A percentile compares a stretch with the other conserved stretches of the same genome.
phyloP scores from a whole-genome alignment of 1,140 invertebrate genomes.

The Drosophila micromelanica region DNA sequence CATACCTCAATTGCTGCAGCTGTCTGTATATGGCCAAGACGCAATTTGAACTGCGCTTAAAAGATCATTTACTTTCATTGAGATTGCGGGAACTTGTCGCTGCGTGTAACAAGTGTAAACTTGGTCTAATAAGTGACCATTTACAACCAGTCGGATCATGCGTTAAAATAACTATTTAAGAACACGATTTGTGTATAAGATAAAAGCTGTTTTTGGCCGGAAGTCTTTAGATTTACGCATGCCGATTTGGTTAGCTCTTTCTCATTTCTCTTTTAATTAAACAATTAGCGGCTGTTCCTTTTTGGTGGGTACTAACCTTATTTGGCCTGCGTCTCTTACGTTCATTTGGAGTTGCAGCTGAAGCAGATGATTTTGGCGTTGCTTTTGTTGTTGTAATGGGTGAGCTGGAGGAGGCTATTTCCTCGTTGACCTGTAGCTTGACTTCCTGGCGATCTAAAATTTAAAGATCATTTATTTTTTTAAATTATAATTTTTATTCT shows the following conservation, averaged over 20 bases:
- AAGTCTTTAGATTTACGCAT: constrained; percentile 26
- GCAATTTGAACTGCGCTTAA: constrained; percentile 79
- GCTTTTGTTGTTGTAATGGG: constrained; percentile 27
- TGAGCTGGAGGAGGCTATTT: constrained; percentile 31
- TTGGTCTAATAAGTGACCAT: constrained; percentile 78
- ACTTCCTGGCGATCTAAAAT: constrained; percentile 86
- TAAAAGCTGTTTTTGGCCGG: constrained; percentile 8
- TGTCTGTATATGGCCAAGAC: constrained; percentile 67
- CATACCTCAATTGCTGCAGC: constrained; percentile 14
- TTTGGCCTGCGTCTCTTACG: constrained; percentile 67
- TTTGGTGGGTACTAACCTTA: constrained; percentile 60
- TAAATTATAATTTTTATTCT: background rate
- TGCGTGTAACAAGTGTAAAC: constrained; percentile 74
- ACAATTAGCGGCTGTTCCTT: constrained; percentile 5
- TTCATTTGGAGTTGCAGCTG: constrained; percentile 48
- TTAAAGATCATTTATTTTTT: constrained; percentile 12
- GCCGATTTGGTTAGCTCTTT: constrained; percentile 9
- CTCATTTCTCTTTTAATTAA: constrained; percentile 13
- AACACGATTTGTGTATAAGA: background rate
- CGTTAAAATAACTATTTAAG: constrained; percentile 24
- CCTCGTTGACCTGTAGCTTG: constrained; percentile 75
- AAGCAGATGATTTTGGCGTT: constrained; percentile 10
- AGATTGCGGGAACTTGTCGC: constrained; percentile 65
- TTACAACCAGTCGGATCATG: constrained; percentile 58
- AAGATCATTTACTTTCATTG: constrained; percentile 83